Evolutionary conservation across 1,140 invertebrate species (phyloP).

Genomic region (Bombus turneri): DNA sequence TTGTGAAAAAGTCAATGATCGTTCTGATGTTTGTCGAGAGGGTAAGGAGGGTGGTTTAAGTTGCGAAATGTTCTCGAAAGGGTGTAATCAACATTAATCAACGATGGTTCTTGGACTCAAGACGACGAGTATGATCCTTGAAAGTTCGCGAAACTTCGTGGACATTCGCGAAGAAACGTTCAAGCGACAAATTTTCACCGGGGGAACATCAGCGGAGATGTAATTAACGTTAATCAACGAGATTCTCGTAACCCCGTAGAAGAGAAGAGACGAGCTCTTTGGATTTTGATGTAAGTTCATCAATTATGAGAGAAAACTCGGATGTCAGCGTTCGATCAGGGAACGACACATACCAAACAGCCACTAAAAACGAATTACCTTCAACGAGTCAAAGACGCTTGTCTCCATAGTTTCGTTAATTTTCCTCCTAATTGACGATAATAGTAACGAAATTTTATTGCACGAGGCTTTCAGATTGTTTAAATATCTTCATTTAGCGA

Average conservation of each 20-base stretch:
- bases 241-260: background rate
- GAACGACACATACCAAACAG: background rate
- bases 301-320: constrained; percentile 12
- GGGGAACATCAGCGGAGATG: background rate
- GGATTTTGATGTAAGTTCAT: constrained; percentile 8
- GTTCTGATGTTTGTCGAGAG: background rate
- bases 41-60: background rate
- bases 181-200: constrained; percentile 1
- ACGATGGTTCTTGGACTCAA: background rate
- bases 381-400: background rate
- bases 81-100: constrained; percentile 26
- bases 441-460: background rate
- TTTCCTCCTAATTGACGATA: background rate
- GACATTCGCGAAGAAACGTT: constrained; percentile 12
- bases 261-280: background rate
- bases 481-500: background rate
- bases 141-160: constrained; percentile 22
- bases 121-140: background rate
- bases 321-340: background rate
- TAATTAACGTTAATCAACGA: constrained; percentile 45
- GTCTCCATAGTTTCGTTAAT: background rate
- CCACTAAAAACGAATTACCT: background rate
- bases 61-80: background rate
- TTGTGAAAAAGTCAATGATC: background rate
- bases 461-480: background rate